phyloP scores from a whole-genome alignment of 2,888 invertebrate species.

The Physocephala rufipes region DNA sequence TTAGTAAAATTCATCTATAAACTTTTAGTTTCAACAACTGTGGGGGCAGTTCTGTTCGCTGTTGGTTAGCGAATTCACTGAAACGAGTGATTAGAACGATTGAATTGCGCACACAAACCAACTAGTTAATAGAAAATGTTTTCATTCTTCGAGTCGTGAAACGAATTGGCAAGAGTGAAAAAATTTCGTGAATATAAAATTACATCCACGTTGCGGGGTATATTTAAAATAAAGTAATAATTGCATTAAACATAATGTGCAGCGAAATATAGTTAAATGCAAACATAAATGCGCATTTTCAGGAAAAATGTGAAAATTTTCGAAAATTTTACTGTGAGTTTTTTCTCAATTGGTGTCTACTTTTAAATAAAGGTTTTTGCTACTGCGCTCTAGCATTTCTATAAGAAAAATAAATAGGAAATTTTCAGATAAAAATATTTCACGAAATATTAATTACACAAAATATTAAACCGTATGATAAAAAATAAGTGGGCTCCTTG shows the following conservation, averaged over 20 bases:
- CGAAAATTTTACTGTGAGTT: conserved; percentile 34
- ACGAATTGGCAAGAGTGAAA: conserved; percentile 39
- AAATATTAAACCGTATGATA: background rate
- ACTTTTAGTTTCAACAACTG: background rate
- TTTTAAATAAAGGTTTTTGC: conserved; percentile 25
- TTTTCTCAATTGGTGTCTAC: conserved; percentile 35
- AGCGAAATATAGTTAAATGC: conserved; percentile 18
- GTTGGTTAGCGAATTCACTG: no score
- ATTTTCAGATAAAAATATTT: background rate
- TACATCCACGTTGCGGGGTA: conserved; percentile 28
- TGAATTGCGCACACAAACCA: conserved; percentile 29
- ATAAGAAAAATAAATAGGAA: conserved; percentile 7
- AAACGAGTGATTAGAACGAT: conserved; percentile 4
- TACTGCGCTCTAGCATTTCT: conserved; percentile 26
- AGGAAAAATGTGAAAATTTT: conserved; percentile 11
- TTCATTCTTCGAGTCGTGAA: conserved; percentile 38
- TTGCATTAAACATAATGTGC: background rate
- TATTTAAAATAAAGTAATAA: conserved; percentile 36
- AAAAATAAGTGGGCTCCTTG: background rate
- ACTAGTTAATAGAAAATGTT: conserved; percentile 22
- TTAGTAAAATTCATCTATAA: no score
- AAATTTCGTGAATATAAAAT: conserved; percentile 38
- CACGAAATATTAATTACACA: background rate
- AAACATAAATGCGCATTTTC: background rate
- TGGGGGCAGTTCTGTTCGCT: background rate